These are phyloP conservation scores for Leucopsar rothschildi DNA, from an alignment of 2,113 vertebrate genomes.

Conservation along the genomic window DNA sequence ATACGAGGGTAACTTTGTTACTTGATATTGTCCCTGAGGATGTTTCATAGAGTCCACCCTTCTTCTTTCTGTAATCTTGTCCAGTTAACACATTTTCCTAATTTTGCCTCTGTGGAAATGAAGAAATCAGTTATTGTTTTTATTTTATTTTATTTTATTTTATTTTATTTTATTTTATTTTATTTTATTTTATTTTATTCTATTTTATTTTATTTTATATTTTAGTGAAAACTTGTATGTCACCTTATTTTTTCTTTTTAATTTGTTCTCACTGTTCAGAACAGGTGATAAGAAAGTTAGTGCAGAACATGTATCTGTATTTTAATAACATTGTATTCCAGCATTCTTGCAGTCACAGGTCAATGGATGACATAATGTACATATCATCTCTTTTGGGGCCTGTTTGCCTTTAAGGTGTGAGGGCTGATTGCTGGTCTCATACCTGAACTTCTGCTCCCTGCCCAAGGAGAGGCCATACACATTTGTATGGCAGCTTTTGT, in stretches of 20 bases:
- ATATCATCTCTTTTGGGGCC: neutral
- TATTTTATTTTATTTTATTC: too few species aligned
- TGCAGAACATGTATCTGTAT: neutral
- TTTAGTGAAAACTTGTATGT: neutral
- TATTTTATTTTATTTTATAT: neutral
- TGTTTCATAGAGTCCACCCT: neutral
- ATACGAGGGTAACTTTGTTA: neutral
- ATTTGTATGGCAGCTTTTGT: neutral
- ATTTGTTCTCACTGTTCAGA: neutral
- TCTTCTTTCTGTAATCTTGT: neutral
- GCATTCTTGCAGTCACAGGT: neutral
- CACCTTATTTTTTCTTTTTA: neutral
- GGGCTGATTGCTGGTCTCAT: neutral
- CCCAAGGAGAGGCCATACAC: neutral
- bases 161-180: too few species aligned
- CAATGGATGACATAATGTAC: neutral
- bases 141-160: too few species aligned
- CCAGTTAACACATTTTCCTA: neutral
- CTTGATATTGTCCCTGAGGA: neutral
- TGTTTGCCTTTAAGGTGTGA: neutral
- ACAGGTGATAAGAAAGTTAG: neutral
- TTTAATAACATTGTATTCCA: neutral
- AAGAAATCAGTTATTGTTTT: neutral
- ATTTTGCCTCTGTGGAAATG: neutral
- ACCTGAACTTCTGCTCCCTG: neutral